Conservation (phyloP, 2,888 invertebrate genomes). For the Drosophila setosimentum region DNA sequence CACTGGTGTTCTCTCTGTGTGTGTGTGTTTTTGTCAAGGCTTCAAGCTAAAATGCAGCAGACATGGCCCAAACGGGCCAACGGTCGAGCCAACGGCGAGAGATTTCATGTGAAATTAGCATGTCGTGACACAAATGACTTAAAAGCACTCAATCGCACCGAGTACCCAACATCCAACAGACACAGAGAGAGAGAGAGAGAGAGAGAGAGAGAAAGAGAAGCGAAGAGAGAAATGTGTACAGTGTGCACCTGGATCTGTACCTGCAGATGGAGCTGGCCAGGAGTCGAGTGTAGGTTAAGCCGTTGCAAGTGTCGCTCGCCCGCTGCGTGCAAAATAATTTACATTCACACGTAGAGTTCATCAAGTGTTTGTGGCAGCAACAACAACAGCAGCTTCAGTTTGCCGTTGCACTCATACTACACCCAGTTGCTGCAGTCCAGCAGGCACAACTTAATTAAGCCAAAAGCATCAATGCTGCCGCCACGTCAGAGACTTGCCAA, state of each 20-base stretch:
- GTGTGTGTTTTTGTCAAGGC: slow-evolving; percentile 66
- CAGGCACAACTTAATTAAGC: slow-evolving; percentile 78
- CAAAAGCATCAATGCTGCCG: slow-evolving; percentile 64
- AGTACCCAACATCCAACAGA: slow-evolving; percentile 38
- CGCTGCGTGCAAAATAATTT: slow-evolving; percentile 81
- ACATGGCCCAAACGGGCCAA: slow-evolving; percentile 62
- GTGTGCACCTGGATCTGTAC: slow-evolving; percentile 27
- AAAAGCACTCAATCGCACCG: slow-evolving; percentile 81
- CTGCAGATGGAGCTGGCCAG: slow-evolving; percentile 13
- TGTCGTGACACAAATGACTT: slow-evolving; percentile 83
- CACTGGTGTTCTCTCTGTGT: slow-evolving; percentile 19
- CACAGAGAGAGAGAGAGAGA: slow-evolving; percentile 15
- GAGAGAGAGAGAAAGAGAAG: slow-evolving; percentile 4
- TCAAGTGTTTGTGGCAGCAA: slow-evolving; percentile 78
- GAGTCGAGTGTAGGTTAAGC: slow-evolving; percentile 59
- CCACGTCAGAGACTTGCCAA: slow-evolving; percentile 23
- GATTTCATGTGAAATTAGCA: slow-evolving; percentile 83
- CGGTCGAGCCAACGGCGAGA: slow-evolving; percentile 78
- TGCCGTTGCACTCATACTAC: slow-evolving; percentile 6
- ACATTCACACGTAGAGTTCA: slow-evolving; percentile 81
- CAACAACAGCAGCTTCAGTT: slow-evolving; percentile 15
- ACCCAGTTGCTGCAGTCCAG: slow-evolving; percentile 24
- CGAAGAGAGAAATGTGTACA: slow-evolving; percentile 2
- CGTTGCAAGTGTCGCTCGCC: slow-evolving; percentile 79
- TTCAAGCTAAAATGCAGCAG: slow-evolving; percentile 73